These are phyloP conservation scores for Tyria jacobaeae DNA, from an alignment of 2,888 invertebrate species.

Conservation along the genomic window DNA sequence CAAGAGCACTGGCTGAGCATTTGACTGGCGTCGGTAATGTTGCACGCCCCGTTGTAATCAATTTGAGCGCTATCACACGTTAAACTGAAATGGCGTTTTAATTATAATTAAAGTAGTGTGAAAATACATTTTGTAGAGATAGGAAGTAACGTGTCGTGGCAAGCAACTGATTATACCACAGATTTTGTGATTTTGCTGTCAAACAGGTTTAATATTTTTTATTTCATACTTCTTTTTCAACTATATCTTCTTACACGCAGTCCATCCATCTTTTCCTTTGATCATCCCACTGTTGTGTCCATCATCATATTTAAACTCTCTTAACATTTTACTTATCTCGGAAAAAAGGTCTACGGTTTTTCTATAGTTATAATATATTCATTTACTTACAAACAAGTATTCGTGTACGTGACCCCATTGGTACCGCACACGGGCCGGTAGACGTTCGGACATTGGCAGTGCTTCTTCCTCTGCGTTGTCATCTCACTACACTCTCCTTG, in stretches of 20 bases:
- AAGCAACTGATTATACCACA: too few relatives aligned
- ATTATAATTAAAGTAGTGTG: not conserved
- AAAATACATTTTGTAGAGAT: not conserved
- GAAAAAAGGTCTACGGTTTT: too few relatives aligned
- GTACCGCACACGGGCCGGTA: slow-evolving; percentile 17
- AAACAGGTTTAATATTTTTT: too few relatives aligned
- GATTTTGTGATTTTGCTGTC: too few relatives aligned
- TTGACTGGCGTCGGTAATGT: slow-evolving; percentile 2
- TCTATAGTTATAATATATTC: not conserved
- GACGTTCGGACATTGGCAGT: slow-evolving; percentile 9
- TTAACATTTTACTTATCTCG: not conserved
- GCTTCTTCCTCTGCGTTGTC: not conserved
- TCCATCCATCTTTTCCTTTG: not conserved
- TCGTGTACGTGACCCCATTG: slow-evolving; percentile 10
- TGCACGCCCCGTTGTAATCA: slow-evolving; percentile 11
- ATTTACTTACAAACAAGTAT: slow-evolving; percentile 13
- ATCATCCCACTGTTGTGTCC: not conserved
- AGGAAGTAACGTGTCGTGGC: too few relatives aligned
- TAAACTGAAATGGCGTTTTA: not conserved
- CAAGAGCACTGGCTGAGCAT: slow-evolving; percentile 6
- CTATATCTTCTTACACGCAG: not conserved
- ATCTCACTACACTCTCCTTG: slow-evolving; percentile 4
- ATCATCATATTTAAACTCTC: not conserved
- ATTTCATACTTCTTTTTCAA: too few relatives aligned
- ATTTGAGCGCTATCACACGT: slow-evolving; percentile 1